phyloP scores from a whole-genome alignment of 2,888 invertebrate species.

The Sepioteuthis lessoniana region DNA sequence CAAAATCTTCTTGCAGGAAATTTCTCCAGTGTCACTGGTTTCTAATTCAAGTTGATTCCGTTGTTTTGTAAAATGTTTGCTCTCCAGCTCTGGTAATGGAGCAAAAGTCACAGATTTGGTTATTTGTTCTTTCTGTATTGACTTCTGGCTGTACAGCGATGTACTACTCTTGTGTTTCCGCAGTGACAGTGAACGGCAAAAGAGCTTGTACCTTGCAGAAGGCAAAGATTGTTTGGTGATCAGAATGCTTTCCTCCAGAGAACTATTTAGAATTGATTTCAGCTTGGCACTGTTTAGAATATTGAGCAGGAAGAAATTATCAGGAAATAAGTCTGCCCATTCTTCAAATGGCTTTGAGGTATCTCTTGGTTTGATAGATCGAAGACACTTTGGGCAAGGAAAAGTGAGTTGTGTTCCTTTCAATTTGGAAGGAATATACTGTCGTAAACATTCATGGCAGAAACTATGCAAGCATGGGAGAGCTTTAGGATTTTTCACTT shows the following conservation, averaged over 20 bases:
- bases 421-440: neutral
- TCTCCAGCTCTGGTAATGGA: neutral
- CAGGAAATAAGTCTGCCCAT: conserved; percentile 40
- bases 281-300: conserved; percentile 14
- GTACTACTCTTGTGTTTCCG: neutral
- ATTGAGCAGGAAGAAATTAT: conserved; percentile 34
- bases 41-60: neutral
- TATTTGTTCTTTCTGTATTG: neutral
- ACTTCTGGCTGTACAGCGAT: neutral
- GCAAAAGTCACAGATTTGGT: conserved; percentile 35
- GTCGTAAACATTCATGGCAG: neutral
- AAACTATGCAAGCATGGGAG: conserved; percentile 42
- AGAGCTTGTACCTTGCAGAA: neutral
- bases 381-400: neutral
- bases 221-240: neutral
- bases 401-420: neutral
- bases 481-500: conserved; percentile 34
- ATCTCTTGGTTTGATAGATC: conserved; percentile 34
- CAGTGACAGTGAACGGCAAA: neutral
- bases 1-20: neutral
- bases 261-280: neutral
- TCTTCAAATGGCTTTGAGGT: neutral
- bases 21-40: neutral
- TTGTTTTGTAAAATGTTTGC: neutral
- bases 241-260: neutral